phyloP scores from a whole-genome alignment of 1,140 invertebrate genomes.

The Saccostrea glomerata region DNA sequence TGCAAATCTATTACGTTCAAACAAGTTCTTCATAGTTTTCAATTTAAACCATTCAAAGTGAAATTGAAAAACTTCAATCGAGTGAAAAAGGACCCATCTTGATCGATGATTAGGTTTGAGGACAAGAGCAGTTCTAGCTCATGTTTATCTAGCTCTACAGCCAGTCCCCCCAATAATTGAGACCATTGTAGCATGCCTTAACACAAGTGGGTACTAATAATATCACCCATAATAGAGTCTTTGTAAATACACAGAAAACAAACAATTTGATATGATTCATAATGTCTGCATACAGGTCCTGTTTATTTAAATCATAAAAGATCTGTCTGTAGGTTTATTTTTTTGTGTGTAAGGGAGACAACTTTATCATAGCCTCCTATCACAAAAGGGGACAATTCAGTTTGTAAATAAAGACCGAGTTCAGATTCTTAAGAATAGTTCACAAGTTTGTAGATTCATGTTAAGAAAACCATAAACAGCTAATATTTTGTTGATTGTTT shows the following conservation, averaged over 20 bases:
- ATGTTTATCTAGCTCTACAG: not conserved
- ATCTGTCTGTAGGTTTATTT: not conserved
- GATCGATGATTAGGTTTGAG: not conserved
- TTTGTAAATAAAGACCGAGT: not conserved
- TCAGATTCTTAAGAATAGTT: not conserved
- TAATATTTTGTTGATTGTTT: no score
- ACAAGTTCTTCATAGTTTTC: slow-evolving; percentile 25
- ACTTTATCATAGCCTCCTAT: not conserved
- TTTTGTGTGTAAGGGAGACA: not conserved
- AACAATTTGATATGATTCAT: slow-evolving; percentile 26
- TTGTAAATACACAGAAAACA: slow-evolving; percentile 34
- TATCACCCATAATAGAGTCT: not conserved
- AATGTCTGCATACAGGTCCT: not conserved
- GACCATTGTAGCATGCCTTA: not conserved
- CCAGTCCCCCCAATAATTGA: not conserved
- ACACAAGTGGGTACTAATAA: not conserved
- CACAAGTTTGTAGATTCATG: not conserved
- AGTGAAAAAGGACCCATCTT: slow-evolving; percentile 25
- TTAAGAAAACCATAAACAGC: not conserved
- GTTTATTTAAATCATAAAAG: slow-evolving; percentile 2
- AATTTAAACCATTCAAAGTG: not conserved
- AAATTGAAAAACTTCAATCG: slow-evolving; percentile 6
- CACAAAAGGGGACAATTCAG: not conserved
- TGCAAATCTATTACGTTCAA: slow-evolving; percentile 1
- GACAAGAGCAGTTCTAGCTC: not conserved